Percentiles rank a stretch among this genome's conserved stretches.
These are phyloP conservation scores for Monochamus alternatus DNA, from an alignment of 2,888 invertebrate species.

Conservation along the genomic window DNA sequence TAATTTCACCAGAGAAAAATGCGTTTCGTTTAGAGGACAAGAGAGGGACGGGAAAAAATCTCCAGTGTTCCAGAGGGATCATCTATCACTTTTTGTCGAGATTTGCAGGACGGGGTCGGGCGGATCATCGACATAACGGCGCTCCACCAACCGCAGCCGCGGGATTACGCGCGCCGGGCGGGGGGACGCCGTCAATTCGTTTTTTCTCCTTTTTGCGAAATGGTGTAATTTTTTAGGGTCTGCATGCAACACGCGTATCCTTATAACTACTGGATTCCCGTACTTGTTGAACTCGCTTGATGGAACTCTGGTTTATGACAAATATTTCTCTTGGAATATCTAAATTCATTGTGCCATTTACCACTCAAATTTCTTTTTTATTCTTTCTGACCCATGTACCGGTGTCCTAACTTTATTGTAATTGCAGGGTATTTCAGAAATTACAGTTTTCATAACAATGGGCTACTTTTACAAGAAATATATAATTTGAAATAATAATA, in stretches of 20 bases:
- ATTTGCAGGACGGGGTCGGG: conserved; percentile 58
- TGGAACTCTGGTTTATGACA: not conserved
- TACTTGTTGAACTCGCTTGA: not conserved
- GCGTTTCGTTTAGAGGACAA: conserved; percentile 64
- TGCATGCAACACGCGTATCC: conserved; percentile 16
- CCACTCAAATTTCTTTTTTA: too few species aligned
- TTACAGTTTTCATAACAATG: too few species aligned
- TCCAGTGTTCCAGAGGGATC: conserved; percentile 66
- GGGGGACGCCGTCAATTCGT: conserved; percentile 20
- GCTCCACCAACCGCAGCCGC: conserved; percentile 32
- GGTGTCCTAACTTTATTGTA: too few species aligned
- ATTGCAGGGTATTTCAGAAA: too few species aligned
- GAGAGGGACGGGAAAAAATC: conserved; percentile 57
- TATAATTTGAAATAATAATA: too few species aligned
- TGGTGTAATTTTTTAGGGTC: conserved; percentile 12
- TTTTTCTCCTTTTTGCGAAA: conserved; percentile 21
- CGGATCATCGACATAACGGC: conserved; percentile 43
- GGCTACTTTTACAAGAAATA: too few species aligned
- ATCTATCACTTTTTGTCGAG: conserved; percentile 68
- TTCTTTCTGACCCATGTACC: too few species aligned
- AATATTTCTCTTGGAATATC: too few species aligned
- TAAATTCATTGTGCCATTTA: too few species aligned
- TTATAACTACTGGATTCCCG: conserved; percentile 2
- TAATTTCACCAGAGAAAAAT: conserved; percentile 67
- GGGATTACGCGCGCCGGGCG: conserved; percentile 27